Conservation (phyloP, 2,797 vertebrate genomes). For the Diplodus sargus region DNA sequence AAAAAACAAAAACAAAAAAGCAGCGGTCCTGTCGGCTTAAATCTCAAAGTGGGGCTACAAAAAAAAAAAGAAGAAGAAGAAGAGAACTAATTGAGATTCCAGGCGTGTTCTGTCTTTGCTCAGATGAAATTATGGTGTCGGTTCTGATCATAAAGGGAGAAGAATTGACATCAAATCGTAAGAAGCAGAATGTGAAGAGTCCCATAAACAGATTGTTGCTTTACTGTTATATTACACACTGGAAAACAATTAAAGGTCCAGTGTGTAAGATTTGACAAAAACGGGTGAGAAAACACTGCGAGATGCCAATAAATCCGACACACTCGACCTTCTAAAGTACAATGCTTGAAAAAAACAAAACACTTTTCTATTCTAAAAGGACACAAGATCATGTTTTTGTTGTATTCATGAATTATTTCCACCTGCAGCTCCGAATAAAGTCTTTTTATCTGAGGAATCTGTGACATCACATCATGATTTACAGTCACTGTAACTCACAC, state of each 20-base stretch:
- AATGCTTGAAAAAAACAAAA: background rate
- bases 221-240: no score
- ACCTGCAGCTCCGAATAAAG: no score
- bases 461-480: no score
- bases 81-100: constrained; percentile 36
- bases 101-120: constrained; percentile 20
- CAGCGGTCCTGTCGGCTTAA: constrained; percentile 31
- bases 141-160: constrained; percentile 19
- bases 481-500: no score
- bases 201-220: background rate
- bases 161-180: constrained; percentile 19
- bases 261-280: no score
- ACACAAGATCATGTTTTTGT: background rate
- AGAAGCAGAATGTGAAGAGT: constrained; percentile 9
- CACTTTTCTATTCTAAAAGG: background rate
- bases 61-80: constrained; percentile 18
- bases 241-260: no score
- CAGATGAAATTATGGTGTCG: constrained; percentile 46
- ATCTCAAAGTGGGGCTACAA: constrained; percentile 21
- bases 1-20: background rate
- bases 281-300: no score
- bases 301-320: no score
- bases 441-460: no score
- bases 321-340: background rate
- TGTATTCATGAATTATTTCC: no score